phyloP scores from a whole-genome alignment of 2,888 invertebrate species.

The Caenorhabditis sp. region DNA sequence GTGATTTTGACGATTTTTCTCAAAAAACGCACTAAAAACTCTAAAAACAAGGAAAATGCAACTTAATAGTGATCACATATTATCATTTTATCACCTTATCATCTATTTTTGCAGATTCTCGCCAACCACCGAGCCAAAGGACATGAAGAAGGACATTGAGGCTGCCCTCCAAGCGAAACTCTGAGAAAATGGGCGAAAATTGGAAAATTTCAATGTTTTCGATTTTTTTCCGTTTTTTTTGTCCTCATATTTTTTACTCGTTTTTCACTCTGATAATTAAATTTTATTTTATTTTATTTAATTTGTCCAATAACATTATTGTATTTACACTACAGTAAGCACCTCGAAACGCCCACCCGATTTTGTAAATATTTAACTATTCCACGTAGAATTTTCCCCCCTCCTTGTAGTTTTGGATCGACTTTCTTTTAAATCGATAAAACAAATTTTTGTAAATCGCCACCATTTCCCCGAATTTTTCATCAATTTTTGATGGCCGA shows the following conservation, averaged over 20 bases:
- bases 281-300: no score
- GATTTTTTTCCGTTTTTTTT: conserved; percentile 3
- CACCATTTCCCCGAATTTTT: no score
- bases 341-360: no score
- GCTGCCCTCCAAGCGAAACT: conserved; percentile 72
- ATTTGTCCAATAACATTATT: no score
- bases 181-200: conserved; percentile 18
- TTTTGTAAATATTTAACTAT: neutral
- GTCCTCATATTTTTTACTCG: neutral
- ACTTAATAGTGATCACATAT: no score
- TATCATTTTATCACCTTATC: no score
- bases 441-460: no score
- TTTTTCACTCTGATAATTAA: conserved; percentile 1
- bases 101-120: no score
- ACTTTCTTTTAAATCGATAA: neutral
- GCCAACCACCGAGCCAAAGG: conserved; percentile 81
- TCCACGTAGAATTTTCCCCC: neutral
- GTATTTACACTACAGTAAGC: no score
- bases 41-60: no score
- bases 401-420: neutral
- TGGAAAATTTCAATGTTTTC: neutral
- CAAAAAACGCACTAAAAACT: no score
- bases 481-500: neutral
- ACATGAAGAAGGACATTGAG: conserved; percentile 80
- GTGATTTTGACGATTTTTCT: no score